Conservation (phyloP, 2,113 vertebrate genomes). For the Nanger granti region DNA sequence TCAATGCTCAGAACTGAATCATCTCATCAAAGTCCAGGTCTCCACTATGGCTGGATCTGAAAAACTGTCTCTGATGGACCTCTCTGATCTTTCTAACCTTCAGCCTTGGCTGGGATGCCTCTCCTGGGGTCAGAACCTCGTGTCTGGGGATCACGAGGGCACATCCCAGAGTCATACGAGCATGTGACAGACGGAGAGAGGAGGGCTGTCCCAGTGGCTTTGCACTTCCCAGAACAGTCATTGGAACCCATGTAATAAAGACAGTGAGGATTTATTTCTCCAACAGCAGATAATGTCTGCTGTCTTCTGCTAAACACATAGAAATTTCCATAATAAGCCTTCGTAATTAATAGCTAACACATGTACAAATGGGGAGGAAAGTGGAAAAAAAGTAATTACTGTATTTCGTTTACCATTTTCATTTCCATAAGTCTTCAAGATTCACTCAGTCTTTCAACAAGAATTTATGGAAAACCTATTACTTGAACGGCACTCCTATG, state of each 20-base stretch:
- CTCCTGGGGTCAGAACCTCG: background rate
- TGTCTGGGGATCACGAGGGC: background rate
- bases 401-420: background rate
- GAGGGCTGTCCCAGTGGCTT: background rate
- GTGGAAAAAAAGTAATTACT: background rate
- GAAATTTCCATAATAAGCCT: background rate
- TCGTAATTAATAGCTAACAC: background rate
- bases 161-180: no score
- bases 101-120: rapidly evolving
- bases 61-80: background rate
- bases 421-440: background rate
- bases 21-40: background rate
- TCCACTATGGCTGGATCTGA: background rate
- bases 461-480: rapidly evolving
- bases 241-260: background rate
- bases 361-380: background rate
- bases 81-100: no score
- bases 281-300: background rate
- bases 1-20: background rate
- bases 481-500: background rate
- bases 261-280: background rate
- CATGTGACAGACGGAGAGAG: background rate
- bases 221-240: background rate
- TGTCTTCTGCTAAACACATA: background rate
- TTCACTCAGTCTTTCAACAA: background rate